A percentile compares a stretch with the other conserved stretches of the same genome.
These are phyloP conservation scores for Coleophora deauratella DNA, from an alignment of 2,888 invertebrate genomes.

Conservation along the genomic window DNA sequence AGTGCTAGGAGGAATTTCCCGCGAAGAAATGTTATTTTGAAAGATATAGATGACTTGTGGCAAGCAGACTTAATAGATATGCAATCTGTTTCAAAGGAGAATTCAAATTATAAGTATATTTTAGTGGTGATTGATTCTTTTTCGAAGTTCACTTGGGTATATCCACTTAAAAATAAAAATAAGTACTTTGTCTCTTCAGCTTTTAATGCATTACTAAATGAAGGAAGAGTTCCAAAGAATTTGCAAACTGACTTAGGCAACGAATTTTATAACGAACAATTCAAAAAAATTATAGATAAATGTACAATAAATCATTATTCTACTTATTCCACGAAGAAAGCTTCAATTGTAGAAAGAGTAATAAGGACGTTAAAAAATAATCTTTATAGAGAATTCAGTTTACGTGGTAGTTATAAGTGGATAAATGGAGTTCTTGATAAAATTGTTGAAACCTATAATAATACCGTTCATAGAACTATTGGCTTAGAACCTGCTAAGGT, in stretches of 20 bases:
- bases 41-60: constrained; percentile 44
- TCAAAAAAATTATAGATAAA: constrained; percentile 1
- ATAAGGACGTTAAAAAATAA: constrained; percentile 13
- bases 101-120: constrained; percentile 11
- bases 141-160: too few relatives aligned
- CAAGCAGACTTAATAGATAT: constrained; percentile 42
- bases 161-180: too few relatives aligned
- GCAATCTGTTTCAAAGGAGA: constrained; percentile 11
- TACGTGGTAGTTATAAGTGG: constrained; percentile 12
- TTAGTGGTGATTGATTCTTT: constrained; percentile 7
- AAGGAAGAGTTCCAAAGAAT: not conserved
- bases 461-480: constrained; percentile 8
- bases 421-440: constrained; percentile 5
- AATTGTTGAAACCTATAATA: constrained; percentile 8
- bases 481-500: not conserved
- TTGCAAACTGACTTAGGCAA: constrained; percentile 13
- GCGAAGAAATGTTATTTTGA: constrained; percentile 28
- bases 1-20: constrained; percentile 29
- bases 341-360: constrained; percentile 16
- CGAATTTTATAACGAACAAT: constrained; percentile 6
- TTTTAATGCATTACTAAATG: too few relatives aligned
- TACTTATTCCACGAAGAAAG: constrained; percentile 12
- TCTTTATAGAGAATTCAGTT: constrained; percentile 9
- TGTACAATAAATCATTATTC: too few relatives aligned
- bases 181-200: too few relatives aligned